Percentiles rank a stretch among this genome's conserved stretches.
Evolutionary conservation across 2,797 vertebrate species (phyloP).

Genomic region (Acanthurus lineatus): DNA sequence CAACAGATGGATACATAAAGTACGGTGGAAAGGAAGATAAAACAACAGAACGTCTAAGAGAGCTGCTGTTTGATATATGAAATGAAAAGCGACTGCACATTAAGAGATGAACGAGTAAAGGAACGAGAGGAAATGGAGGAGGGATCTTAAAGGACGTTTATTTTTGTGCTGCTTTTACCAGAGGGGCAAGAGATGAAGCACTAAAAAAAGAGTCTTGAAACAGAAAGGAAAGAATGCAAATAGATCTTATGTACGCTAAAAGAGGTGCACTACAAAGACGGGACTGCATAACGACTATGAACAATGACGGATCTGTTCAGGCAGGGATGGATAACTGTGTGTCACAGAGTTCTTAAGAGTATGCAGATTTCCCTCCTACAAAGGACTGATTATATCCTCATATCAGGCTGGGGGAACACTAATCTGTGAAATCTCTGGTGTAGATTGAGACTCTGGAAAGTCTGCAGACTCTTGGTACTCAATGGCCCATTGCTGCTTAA

Average conservation of each 20-base stretch:
- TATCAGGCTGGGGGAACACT: slow-evolving; percentile 2
- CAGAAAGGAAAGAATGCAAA: slow-evolving; percentile 45
- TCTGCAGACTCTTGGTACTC: slow-evolving; percentile 27
- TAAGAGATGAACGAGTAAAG: slow-evolving; percentile 38
- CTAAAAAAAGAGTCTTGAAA: slow-evolving; percentile 24
- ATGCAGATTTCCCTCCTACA: slow-evolving; percentile 40
- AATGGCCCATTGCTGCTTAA: slow-evolving; percentile 3
- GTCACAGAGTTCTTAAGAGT: slow-evolving; percentile 33
- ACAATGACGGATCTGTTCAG: slow-evolving; percentile 22
- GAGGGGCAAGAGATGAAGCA: slow-evolving; percentile 14
- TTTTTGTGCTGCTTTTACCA: slow-evolving; percentile 37
- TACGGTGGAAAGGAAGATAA: slow-evolving; percentile 18
- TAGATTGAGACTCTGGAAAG: slow-evolving; percentile 7
- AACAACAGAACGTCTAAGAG: slow-evolving; percentile 18
- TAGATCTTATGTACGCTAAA: slow-evolving; percentile 23
- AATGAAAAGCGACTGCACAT: slow-evolving; percentile 48
- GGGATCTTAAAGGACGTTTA: slow-evolving; percentile 25
- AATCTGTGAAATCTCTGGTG: slow-evolving; percentile 7
- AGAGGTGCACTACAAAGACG: slow-evolving; percentile 23
- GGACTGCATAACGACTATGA: slow-evolving; percentile 26
- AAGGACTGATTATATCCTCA: slow-evolving; percentile 36
- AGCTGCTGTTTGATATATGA: slow-evolving; percentile 29
- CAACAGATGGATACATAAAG: slow-evolving; percentile 23
- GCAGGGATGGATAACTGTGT: slow-evolving; percentile 13
- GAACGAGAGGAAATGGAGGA: slow-evolving; percentile 34